A percentile compares a stretch with the other conserved stretches of the same genome.
phyloP scores from a whole-genome alignment of 2,113 vertebrate genomes.

The Ariopsis seemanni region DNA sequence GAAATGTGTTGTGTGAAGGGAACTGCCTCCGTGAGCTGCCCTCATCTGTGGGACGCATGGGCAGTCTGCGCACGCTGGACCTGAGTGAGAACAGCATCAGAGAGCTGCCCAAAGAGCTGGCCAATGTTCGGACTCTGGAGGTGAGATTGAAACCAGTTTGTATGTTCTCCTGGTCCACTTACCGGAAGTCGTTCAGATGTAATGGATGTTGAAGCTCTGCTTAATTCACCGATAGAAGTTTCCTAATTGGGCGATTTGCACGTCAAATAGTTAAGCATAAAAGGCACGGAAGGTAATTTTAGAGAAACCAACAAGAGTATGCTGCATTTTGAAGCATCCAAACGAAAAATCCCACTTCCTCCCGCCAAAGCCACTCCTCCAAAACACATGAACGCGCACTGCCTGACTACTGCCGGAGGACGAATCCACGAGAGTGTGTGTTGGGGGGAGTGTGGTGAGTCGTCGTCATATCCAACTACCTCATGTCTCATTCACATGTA shows the following conservation, averaged over 20 bases:
- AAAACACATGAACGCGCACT: too few species aligned
- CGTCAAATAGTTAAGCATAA: background rate
- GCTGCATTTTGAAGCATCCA: too few species aligned
- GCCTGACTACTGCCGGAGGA: too few species aligned
- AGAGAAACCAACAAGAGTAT: too few species aligned
- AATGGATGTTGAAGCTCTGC: background rate
- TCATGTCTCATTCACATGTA: too few species aligned
- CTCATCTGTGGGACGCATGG: slow-evolving; percentile 66
- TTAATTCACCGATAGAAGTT: background rate
- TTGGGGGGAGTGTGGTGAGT: too few species aligned
- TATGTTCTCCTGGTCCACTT: background rate
- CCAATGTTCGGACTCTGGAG: slow-evolving; percentile 80
- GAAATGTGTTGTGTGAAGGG: slow-evolving; percentile 63
- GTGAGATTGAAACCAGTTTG: slow-evolving; percentile 59
- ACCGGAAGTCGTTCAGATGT: background rate
- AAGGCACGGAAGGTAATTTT: background rate
- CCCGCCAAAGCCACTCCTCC: too few species aligned
- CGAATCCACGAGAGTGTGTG: too few species aligned
- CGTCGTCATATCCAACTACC: too few species aligned
- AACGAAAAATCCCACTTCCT: too few species aligned
- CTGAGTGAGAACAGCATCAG: slow-evolving; percentile 80
- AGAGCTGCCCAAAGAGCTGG: slow-evolving; percentile 78
- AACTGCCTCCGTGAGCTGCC: slow-evolving; percentile 85
- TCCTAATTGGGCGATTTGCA: background rate
- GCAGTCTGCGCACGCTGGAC: slow-evolving; percentile 82